Conservation (phyloP, 1,140 invertebrate genomes). For the Planococcus citri region DNA sequence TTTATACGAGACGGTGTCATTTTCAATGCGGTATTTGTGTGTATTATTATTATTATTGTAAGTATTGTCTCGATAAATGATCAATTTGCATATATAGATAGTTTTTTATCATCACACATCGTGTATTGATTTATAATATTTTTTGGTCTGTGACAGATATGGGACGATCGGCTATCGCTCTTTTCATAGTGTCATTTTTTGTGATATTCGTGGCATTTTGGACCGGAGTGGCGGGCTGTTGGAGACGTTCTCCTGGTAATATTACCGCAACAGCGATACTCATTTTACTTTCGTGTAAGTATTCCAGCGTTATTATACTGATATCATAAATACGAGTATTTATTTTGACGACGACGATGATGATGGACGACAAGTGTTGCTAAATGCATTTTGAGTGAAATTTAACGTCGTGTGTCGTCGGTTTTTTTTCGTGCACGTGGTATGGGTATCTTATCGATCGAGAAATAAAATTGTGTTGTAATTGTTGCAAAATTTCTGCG, state of each 20-base stretch:
- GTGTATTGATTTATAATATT: background rate
- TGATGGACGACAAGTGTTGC: background rate
- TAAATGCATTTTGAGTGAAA: too few species aligned
- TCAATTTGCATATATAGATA: too few species aligned
- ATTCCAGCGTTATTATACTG: too few species aligned
- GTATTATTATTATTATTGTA: too few species aligned
- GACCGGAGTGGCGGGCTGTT: constrained; percentile 83
- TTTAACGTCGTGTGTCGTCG: too few species aligned
- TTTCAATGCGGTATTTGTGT: too few species aligned
- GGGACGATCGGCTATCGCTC: constrained; percentile 77
- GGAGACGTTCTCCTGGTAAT: constrained; percentile 81
- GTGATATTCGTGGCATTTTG: constrained; percentile 84
- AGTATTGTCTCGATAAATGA: too few species aligned
- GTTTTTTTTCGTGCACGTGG: too few species aligned
- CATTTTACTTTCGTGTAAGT: constrained; percentile 77
- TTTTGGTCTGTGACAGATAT: constrained; percentile 51
- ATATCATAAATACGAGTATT: too few species aligned
- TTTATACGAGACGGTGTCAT: background rate
- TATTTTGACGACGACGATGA: background rate
- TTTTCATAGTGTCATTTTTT: constrained; percentile 81
- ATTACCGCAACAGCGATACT: constrained; percentile 85
- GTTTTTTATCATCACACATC: background rate
- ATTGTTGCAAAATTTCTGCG: too few species aligned
- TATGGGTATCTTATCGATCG: too few species aligned
- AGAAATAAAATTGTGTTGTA: too few species aligned